Evolutionary conservation across 2,888 invertebrate species (phyloP), one percentile per base, ranked within the genome.

Genomic region (Melanotus villosus): DNA sequence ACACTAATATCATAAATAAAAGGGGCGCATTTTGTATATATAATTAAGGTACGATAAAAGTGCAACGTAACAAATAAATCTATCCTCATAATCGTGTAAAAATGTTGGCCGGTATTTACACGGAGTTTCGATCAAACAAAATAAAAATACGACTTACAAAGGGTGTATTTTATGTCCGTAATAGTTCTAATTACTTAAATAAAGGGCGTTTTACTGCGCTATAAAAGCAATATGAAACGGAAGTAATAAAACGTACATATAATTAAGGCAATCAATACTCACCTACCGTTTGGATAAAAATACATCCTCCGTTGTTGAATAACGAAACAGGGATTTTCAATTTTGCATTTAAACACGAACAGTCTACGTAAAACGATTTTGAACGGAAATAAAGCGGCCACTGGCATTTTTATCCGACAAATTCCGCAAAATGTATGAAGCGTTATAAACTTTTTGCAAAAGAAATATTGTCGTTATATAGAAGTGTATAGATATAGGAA

Each of bases 211-310:
- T 73, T 66, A 72, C 50, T 45, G 68, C 62, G 70, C 68, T 60
- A 71, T 73, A 71, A 74, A 74, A 67, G 70, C 68, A 68, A 67
- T 66, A 72, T 63, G 66, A 73, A 73, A 70, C 71, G 74, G 74
- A 74, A 73, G 74, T 59, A 71, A 73, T 74, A 74, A 73, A 74
- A 57, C 56, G 32, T 66, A 41, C 47, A 60, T 50, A 68, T 60
- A 60, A 65, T 65, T 58, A 69, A 45, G 16, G 32, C 34, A 63
- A 68, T 68, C 67, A 60, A 67, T 67, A 67, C 43, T 41, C 43
- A 54, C 43, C 30, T 43, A 45, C 45, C 60, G 21, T 45, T 47
- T 60, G 47, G 47, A 59, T 59, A 26, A 59, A 59, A 59, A 59
- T 43, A 30, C 43, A 23, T 14, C 19, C 16, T 10, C 38, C 26